phyloP scores from a whole-genome alignment of 1,140 invertebrate species.

The Spodoptera litura region DNA sequence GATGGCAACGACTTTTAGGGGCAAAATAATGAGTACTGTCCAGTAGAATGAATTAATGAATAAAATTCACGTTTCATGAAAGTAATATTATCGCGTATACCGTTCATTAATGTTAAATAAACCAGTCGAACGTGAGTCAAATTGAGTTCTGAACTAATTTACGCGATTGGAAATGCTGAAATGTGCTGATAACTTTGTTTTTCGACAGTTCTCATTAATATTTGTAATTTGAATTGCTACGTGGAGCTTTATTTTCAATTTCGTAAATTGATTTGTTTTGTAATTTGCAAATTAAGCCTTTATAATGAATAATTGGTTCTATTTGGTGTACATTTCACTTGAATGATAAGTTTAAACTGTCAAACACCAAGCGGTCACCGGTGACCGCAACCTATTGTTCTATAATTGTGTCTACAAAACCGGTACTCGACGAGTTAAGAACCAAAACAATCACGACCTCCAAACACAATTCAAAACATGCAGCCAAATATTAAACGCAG shows the following conservation, averaged over 20 bases:
- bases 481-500: not conserved
- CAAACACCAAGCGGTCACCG: no score
- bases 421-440: no score
- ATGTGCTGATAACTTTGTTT: not conserved
- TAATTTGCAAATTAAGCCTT: no score
- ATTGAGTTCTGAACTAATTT: slow-evolving; percentile 23
- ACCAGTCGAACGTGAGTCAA: not conserved
- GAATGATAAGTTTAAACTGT: not conserved
- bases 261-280: no score
- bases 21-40: slow-evolving; percentile 17
- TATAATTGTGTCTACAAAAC: no score
- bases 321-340: no score
- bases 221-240: no score
- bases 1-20: slow-evolving; percentile 15
- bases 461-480: not conserved
- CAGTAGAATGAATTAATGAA: not conserved
- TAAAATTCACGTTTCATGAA: slow-evolving; percentile 21
- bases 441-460: not conserved
- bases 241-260: no score
- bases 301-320: no score
- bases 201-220: not conserved
- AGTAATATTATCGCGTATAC: not conserved
- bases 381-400: no score
- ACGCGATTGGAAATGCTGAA: not conserved
- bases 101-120: slow-evolving; percentile 19